These are phyloP conservation scores for Melanaphis sacchari DNA, from an alignment of 1,140 invertebrate genomes.

Conservation along the genomic window DNA sequence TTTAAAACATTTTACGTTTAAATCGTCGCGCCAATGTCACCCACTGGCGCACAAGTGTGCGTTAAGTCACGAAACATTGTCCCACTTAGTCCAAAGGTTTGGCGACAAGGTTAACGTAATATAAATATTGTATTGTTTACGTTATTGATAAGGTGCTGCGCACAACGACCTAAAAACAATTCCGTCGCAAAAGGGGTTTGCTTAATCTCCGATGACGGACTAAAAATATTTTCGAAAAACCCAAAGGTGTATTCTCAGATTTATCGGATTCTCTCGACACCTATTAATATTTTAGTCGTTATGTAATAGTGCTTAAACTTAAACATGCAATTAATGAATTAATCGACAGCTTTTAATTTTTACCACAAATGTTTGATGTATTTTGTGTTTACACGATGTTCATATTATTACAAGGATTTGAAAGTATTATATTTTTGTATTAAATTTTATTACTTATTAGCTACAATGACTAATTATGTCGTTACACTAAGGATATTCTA, in stretches of 20 bases:
- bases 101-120: background rate
- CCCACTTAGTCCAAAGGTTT: background rate
- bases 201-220: background rate
- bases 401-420: background rate
- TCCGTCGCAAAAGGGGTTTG: background rate
- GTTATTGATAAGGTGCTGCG: background rate
- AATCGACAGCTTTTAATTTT: background rate
- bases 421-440: background rate
- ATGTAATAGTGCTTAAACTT: background rate
- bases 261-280: background rate
- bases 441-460: no score
- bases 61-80: background rate
- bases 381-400: background rate
- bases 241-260: background rate
- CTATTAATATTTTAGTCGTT: background rate
- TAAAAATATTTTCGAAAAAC: conserved; percentile 18
- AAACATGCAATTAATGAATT: background rate
- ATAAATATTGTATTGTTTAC: conserved; percentile 3
- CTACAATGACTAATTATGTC: background rate
- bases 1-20: background rate
- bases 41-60: no score
- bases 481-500: background rate
- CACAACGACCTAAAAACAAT: background rate
- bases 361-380: background rate
- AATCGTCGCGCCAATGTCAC: background rate